phyloP scores from a whole-genome alignment of 1,140 invertebrate species.

The Carposina sasakii region DNA sequence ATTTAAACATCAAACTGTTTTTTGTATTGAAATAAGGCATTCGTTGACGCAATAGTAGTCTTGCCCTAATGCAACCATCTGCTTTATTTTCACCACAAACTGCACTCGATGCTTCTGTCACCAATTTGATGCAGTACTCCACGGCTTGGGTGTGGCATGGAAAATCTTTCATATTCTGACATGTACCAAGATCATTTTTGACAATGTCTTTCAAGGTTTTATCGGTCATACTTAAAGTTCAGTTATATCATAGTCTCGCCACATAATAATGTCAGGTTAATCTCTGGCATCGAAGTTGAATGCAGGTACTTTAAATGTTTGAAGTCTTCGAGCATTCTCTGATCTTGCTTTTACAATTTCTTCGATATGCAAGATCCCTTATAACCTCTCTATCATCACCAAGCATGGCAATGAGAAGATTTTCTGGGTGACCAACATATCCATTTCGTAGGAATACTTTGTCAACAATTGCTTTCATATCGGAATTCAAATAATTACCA shows the following conservation, averaged over 20 bases:
- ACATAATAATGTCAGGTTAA: slow-evolving; percentile 16
- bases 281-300: slow-evolving; percentile 20
- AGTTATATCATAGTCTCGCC: slow-evolving; percentile 17
- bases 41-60: slow-evolving; percentile 1
- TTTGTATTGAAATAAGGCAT: slow-evolving; percentile 14
- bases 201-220: slow-evolving; percentile 6
- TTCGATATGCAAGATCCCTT: slow-evolving; percentile 15
- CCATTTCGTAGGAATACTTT: slow-evolving; percentile 19
- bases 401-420: slow-evolving; percentile 14
- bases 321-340: slow-evolving; percentile 1
- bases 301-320: slow-evolving; percentile 15
- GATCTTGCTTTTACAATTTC: slow-evolving; percentile 12
- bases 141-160: slow-evolving; percentile 13
- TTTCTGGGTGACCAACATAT: slow-evolving; percentile 15
- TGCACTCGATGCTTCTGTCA: slow-evolving; percentile 10
- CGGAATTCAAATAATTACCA: slow-evolving; percentile 9
- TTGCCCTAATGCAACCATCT: slow-evolving; percentile 9
- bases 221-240: slow-evolving; percentile 5
- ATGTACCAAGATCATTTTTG: background rate
- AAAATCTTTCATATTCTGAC: slow-evolving; percentile 6
- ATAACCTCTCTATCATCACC: slow-evolving; percentile 12
- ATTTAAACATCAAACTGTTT: too few relatives aligned
- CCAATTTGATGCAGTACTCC: slow-evolving; percentile 13
- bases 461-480: slow-evolving; percentile 15
- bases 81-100: background rate